Base-by-base conservation (phyloP, 1,140 invertebrate genomes). In the Monochamus saltuarius region DNA sequence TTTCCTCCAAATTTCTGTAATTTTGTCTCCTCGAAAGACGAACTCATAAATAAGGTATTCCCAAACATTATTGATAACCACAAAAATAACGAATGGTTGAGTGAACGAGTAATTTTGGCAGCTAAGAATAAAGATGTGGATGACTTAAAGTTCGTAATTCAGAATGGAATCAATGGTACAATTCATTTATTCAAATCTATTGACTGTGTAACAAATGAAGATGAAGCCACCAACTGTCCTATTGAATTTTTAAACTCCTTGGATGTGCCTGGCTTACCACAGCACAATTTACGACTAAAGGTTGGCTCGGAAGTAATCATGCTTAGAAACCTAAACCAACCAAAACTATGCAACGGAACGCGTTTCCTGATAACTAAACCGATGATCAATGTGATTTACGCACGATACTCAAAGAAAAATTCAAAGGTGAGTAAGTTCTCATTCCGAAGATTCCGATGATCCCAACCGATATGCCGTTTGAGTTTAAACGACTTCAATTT, bases 391-490 rank as follows among this genome's bases (percentile, higher is more conserved):
- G 61, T 78, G 10, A 64, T 80, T n/a, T 63, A 77, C 64, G 77
- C 69, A 81, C 0, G 80, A 84, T 4, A 84, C 84, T 67, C 83
- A 84, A 71, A 62, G 78, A 4, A 83, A 85, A 72, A 81, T 83
- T 10, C 80, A 83, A 68, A 70, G 73, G 17, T 69, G 74, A 63
- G 47, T 67, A 57, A 43, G 66, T 72, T 51, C 51, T 58, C 49
- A n/a, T 60, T 34, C 51, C 58, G 11, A 67, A 69, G 7, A 75
- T 77, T 49, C 62, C 68, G 9, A 58, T 76, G 55, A 75, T 69
- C 57, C 67, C 62, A 57, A 68, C 66, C n/a, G 67, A 74, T 59
- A 38, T 68, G 45, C 71, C 73, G 43, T 73, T 75, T 40, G 17
- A 67, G 39, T 72, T 81, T 50, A 74, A 74, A 65, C 37, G 79